Conservation (phyloP, 2,888 invertebrate genomes). For the Tetrapedia diversipes region DNA sequence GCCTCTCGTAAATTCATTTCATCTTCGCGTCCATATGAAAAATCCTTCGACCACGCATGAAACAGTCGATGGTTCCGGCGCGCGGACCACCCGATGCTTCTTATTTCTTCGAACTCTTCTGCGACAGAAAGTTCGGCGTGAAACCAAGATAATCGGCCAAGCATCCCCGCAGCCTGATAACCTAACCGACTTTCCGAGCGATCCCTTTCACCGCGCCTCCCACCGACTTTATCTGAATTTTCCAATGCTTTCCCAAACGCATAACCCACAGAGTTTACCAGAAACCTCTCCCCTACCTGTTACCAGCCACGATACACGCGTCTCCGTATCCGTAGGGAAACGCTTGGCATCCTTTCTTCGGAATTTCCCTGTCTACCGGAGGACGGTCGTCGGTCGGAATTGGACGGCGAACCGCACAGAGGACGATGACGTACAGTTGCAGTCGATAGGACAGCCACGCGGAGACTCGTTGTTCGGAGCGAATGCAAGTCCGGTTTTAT, state of each 20-base stretch:
- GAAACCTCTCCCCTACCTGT: neutral
- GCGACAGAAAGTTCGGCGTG: no score
- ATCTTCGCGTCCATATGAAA: neutral
- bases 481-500: slow-evolving; percentile 68
- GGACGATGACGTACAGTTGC: slow-evolving; percentile 3
- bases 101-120: no score
- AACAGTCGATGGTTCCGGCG: no score
- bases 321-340: neutral
- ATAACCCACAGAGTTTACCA: neutral
- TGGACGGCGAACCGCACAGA: no score
- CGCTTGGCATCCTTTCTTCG: no score
- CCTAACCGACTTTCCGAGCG: neutral
- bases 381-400: no score
- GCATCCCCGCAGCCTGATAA: no score
- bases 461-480: slow-evolving; percentile 72
- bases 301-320: neutral
- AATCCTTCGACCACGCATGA: neutral
- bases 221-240: neutral
- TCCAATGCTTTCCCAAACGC: neutral
- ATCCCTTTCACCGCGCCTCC: neutral
- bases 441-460: slow-evolving; percentile 49
- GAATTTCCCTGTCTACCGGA: no score
- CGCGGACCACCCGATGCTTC: no score
- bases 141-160: neutral
- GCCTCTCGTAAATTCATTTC: slow-evolving; percentile 16